Evolutionary conservation across 2,797 vertebrate genomes (phyloP).

Genomic region (Novumbra hubbsi): DNA sequence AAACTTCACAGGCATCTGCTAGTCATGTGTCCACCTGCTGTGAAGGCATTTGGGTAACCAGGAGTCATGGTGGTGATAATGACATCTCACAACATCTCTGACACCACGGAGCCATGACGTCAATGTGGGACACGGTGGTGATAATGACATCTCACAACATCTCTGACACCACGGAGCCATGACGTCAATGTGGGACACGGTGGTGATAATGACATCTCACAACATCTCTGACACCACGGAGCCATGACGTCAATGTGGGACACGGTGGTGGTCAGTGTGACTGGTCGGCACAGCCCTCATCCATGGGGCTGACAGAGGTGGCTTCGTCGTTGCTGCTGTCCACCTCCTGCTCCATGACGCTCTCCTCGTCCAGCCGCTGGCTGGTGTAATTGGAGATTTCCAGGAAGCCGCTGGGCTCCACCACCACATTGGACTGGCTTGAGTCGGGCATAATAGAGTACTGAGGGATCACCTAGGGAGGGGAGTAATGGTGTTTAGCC

Average conservation of each 20-base stretch:
- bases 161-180: too few species aligned
- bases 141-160: not conserved
- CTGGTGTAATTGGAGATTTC: constrained; percentile 98
- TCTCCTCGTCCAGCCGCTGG: constrained; percentile 94
- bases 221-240: not conserved
- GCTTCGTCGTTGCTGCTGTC: constrained; percentile 87
- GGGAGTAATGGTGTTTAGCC: not conserved
- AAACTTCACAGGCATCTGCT: not conserved
- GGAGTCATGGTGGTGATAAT: not conserved
- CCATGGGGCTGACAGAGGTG: constrained; percentile 63
- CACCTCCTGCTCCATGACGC: constrained; percentile 89
- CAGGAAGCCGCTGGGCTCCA: constrained; percentile 97
- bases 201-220: not conserved
- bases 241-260: constrained; percentile 20
- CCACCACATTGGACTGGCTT: constrained; percentile 94
- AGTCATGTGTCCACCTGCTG: not conserved
- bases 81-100: not conserved
- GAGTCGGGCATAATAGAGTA: constrained; percentile 96
- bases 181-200: not conserved
- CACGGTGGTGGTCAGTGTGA: constrained; percentile 60
- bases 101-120: too few species aligned
- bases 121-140: not conserved
- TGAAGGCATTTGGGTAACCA: not conserved
- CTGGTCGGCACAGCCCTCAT: constrained; percentile 68
- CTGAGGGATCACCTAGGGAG: constrained; percentile 89